Conservation (phyloP, 2,888 invertebrate species). For the Celastrina argiolus region DNA sequence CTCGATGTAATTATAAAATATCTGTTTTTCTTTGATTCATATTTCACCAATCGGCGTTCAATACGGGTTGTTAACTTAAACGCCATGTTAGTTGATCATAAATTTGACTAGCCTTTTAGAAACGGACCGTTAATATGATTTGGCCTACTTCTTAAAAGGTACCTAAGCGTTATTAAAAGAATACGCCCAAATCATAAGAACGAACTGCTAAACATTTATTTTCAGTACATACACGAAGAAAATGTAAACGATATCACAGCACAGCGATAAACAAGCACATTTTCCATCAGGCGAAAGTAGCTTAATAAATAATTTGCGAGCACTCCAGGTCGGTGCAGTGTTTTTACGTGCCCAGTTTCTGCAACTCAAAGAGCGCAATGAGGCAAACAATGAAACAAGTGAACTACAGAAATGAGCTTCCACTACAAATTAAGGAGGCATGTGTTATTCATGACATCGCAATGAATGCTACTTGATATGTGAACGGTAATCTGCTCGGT, state of each 20-base stretch:
- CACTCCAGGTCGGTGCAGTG: background rate
- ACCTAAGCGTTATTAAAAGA: no score
- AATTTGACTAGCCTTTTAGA: no score
- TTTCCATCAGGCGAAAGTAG: background rate
- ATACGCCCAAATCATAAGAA: no score
- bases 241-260: background rate
- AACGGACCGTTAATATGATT: no score
- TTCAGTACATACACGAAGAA: no score
- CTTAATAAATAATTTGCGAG: slow-evolving; percentile 14
- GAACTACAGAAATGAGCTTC: slow-evolving; percentile 26
- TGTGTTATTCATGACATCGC: slow-evolving; percentile 29
- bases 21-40: no score
- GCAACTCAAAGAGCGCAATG: slow-evolving; percentile 29
- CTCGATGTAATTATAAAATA: no score
- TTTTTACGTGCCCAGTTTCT: background rate
- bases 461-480: slow-evolving; percentile 21
- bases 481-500: slow-evolving; percentile 14
- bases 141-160: no score
- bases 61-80: no score
- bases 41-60: no score
- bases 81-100: no score
- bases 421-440: slow-evolving; percentile 26
- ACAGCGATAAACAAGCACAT: background rate
- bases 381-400: slow-evolving; percentile 26
- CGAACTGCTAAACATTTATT: no score